phyloP scores from a whole-genome alignment of 2,113 vertebrate species.

The Hirundichthys speculiger region DNA sequence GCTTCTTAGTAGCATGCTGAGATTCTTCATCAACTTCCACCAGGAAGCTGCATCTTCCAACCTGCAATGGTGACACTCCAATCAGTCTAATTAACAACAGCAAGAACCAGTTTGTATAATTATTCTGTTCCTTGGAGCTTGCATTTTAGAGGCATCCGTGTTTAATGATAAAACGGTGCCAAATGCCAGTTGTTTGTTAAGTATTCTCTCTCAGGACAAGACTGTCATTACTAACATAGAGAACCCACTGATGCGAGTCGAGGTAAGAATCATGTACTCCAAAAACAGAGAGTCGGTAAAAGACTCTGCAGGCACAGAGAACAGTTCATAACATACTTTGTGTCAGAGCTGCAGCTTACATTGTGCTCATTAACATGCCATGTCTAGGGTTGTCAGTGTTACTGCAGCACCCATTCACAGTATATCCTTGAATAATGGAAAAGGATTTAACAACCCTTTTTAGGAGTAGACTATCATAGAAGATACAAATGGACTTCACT shows the following conservation, averaged over 20 bases:
- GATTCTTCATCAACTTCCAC: conserved; percentile 67
- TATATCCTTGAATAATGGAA: conserved; percentile 23
- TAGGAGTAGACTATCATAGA: conserved; percentile 1
- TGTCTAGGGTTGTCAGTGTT: conserved; percentile 33
- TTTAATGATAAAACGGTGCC: conserved; percentile 77
- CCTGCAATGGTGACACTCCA: conserved; percentile 51
- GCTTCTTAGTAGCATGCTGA: conserved; percentile 54
- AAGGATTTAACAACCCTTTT: conserved; percentile 15
- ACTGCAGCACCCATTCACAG: conserved; percentile 2
- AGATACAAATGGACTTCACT: conserved; percentile 3
- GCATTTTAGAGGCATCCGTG: conserved; percentile 72
- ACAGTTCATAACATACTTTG: conserved; percentile 57
- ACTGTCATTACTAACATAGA: conserved; percentile 69
- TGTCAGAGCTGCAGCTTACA: conserved; percentile 30
- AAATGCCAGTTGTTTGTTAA: conserved; percentile 76
- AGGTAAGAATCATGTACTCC: conserved; percentile 53
- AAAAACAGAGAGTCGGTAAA: conserved; percentile 76
- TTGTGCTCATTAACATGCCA: conserved; percentile 53
- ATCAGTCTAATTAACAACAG: conserved; percentile 77
- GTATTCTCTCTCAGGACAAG: conserved; percentile 61
- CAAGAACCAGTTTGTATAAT: conserved; percentile 72
- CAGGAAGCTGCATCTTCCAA: conserved; percentile 51
- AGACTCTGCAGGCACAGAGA: conserved; percentile 51
- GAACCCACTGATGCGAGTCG: conserved; percentile 62
- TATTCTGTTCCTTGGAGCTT: conserved; percentile 74